Conservation (phyloP, 2,797 vertebrate species). For the Dermochelys coriacea region DNA sequence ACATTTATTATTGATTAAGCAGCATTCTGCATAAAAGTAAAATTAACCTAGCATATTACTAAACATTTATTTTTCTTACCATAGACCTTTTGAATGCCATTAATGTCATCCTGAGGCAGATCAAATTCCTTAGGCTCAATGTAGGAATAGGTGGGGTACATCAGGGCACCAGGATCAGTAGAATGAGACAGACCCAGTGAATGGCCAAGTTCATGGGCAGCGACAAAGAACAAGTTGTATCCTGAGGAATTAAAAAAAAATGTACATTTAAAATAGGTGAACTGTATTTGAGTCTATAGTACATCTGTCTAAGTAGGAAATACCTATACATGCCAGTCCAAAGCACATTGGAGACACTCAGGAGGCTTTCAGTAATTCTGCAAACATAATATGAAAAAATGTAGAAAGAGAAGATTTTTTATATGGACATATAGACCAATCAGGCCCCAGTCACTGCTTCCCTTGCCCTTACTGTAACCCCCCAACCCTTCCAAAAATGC, state of each 20-base stretch:
- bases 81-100: conserved; percentile 94
- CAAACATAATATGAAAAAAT: background rate
- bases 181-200: conserved; percentile 95
- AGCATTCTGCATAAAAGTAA: background rate
- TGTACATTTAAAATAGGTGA: background rate
- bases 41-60: background rate
- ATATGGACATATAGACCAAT: background rate
- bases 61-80: conserved; percentile 79
- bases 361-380: background rate
- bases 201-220: conserved; percentile 94
- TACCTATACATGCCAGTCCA: background rate
- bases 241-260: conserved; percentile 77
- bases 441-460: background rate
- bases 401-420: background rate
- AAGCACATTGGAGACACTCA: background rate
- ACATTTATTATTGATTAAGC: background rate
- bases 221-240: conserved; percentile 93
- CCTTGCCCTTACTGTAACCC: background rate
- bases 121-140: conserved; percentile 77
- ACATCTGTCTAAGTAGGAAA: background rate
- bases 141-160: conserved; percentile 92
- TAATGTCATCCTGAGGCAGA: conserved; percentile 91
- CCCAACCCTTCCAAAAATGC: background rate
- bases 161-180: conserved; percentile 88
- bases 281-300: background rate